Evolutionary conservation across 1,140 invertebrate species (phyloP), one percentile per base, ranked within the genome.

Genomic region (Zaprionus africanus): DNA sequence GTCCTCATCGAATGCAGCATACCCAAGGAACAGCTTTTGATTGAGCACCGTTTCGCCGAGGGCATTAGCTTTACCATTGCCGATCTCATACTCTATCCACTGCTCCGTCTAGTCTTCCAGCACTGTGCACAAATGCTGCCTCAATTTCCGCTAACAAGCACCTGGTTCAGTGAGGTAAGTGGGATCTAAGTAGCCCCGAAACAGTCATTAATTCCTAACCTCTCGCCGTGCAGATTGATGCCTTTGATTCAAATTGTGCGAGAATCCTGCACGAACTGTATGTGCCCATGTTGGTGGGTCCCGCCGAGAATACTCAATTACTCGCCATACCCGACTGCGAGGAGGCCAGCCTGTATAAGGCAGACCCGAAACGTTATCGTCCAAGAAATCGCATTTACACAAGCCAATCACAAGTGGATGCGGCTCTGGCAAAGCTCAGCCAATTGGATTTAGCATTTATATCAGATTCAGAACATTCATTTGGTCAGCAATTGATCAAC

Each of bases 31-130:
- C 88, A 95, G 65, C 90, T 95, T 36, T 90, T 94, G 43, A 92
- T 95, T 5, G 94, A 94, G 51, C 97, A 98, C 92, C 93, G 94
- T 34, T 99, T 95, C 94, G 96, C 96, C 7, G 97, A 99, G 94
- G 97, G 97, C 3, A 95, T 96, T 3, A 95, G 94, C 73, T 94
- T 98, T 74, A 97, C 97, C 6, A 92, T 99, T 67, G 95, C 98
- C 31, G 98, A 98, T 93, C 87, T 98, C 46, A 95, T 98, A 49
- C 94, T 98, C 69, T 96, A 96, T 91, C 95, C 96, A 2, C 96
- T 95, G 78, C 94, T 96, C 58, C 93, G 95, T 79, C 93, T 96
- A 61, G 93, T 97, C n/a, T 93, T 96, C 63, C 93, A 95, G 79
- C 92, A 93, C 31, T 92, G 93, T 34, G 76, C 92, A 1, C 90